phyloP scores from a whole-genome alignment of 2,888 invertebrate genomes.

The Nycteola revayana region DNA sequence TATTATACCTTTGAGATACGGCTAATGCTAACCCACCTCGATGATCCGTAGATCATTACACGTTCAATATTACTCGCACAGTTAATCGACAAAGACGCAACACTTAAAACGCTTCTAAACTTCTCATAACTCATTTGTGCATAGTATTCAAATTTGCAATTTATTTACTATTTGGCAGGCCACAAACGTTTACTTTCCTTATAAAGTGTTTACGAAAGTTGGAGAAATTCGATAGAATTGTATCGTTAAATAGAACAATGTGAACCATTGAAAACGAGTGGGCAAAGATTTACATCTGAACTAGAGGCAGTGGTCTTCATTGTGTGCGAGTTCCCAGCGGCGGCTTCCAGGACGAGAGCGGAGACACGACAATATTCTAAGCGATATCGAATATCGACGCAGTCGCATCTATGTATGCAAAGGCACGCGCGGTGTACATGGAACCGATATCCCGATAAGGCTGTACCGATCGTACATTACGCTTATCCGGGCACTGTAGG shows the following conservation, averaged over 20 bases:
- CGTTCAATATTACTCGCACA: no score
- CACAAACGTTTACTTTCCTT: conserved; percentile 36
- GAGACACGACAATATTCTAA: conserved; percentile 54
- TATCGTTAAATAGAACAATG: conserved; percentile 62
- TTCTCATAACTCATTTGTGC: no score
- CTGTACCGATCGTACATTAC: conserved; percentile 61
- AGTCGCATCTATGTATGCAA: conserved; percentile 56
- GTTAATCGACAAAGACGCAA: no score
- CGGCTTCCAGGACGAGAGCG: conserved; percentile 43
- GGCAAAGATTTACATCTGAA: conserved; percentile 60
- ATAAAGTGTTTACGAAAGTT: conserved; percentile 45
- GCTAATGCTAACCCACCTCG: conserved; percentile 36
- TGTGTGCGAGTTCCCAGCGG: conserved; percentile 42
- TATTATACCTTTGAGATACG: conserved; percentile 47
- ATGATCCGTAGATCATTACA: conserved; percentile 35
- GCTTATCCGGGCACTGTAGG: conserved; percentile 55
- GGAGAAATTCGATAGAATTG: conserved; percentile 54
- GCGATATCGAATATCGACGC: conserved; percentile 55
- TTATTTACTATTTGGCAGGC: conserved; percentile 28
- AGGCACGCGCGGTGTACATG: conserved; percentile 64
- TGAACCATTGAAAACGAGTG: conserved; percentile 55
- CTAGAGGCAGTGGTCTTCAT: conserved; percentile 53
- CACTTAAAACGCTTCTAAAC: no score
- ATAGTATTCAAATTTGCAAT: no score
- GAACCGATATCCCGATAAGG: conserved; percentile 64